These are phyloP conservation scores for Pissodes strobi DNA, from an alignment of 1,140 invertebrate species.

Conservation along the genomic window DNA sequence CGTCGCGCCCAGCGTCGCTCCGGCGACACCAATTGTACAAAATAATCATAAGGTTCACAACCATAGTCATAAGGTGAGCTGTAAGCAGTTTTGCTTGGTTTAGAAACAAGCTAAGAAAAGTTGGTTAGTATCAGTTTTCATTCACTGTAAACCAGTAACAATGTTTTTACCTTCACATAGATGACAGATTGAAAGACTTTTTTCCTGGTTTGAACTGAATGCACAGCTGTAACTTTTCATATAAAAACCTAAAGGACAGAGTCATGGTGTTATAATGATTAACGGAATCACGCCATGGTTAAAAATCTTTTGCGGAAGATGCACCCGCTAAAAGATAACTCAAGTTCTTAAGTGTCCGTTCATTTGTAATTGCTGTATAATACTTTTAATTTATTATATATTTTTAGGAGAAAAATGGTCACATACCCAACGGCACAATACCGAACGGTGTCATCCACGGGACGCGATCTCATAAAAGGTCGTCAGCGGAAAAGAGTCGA, in stretches of 20 bases:
- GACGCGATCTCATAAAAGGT: constrained; percentile 50
- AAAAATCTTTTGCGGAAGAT: background rate
- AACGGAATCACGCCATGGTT: no score
- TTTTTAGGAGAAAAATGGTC: constrained; percentile 51
- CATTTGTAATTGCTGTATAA: no score
- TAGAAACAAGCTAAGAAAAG: no score
- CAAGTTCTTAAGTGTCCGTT: background rate
- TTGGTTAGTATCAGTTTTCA: no score
- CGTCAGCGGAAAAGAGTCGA: constrained; percentile 50
- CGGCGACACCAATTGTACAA: constrained; percentile 35
- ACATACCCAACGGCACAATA: constrained; percentile 51
- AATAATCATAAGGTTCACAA: constrained; percentile 43
- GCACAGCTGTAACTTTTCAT: no score
- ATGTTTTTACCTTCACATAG: no score
- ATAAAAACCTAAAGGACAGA: no score
- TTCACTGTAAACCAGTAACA: no score
- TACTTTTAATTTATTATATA: no score
- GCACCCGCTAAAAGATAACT: background rate
- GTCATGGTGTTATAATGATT: no score
- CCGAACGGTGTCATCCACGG: constrained; percentile 40
- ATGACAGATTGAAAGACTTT: no score
- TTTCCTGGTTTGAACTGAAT: no score
- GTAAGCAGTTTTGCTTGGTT: background rate
- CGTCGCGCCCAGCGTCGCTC: constrained; percentile 16
- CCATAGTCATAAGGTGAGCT: constrained; percentile 38